Conservation (phyloP, 2,797 vertebrate genomes). For the Monodelphis domestica region DNA sequence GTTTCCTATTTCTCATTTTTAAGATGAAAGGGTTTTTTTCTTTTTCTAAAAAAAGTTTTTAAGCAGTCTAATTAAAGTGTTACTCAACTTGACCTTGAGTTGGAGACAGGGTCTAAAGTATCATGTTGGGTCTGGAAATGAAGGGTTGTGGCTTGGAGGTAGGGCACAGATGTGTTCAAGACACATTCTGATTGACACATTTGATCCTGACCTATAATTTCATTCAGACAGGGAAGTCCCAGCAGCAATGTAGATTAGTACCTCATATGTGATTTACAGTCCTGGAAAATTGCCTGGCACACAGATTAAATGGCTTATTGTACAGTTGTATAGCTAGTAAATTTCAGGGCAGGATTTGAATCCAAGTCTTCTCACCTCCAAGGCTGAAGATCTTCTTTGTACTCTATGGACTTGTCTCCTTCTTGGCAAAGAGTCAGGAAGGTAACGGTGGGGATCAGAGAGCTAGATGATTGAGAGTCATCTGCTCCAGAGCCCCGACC, state of each 20-base stretch:
- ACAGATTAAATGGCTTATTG: background rate
- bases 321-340: background rate
- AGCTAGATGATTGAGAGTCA: no score
- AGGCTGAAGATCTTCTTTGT: background rate
- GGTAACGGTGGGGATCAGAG: no score
- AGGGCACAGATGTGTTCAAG: background rate
- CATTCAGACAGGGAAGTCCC: background rate
- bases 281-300: background rate
- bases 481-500: no score
- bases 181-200: background rate
- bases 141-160: background rate
- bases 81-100: background rate
- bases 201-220: background rate
- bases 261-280: background rate
- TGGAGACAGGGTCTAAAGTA: background rate
- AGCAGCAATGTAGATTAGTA: background rate
- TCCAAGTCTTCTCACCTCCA: background rate
- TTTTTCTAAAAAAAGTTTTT: background rate
- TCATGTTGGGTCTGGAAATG: background rate
- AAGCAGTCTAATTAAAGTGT: background rate
- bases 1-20: background rate
- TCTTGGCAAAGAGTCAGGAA: no score
- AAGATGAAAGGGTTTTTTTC: background rate
- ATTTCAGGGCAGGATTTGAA: background rate
- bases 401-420: background rate